Evolutionary conservation across 2,113 vertebrate species (phyloP).

Genomic region (Ivindomyrus marchei): DNA sequence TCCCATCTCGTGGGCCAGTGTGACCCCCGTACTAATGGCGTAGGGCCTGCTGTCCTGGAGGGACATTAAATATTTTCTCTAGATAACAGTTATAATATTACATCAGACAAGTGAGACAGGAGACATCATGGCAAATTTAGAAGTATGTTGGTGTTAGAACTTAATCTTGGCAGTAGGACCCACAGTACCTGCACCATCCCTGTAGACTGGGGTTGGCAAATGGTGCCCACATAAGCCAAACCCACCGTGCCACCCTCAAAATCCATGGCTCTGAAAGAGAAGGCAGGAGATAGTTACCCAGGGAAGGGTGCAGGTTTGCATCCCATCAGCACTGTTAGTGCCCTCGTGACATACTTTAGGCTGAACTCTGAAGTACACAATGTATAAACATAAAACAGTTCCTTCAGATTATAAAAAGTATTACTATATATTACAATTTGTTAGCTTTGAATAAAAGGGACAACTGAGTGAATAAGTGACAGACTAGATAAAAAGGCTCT

Average conservation of each 20-base stretch:
- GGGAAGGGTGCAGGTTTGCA: background rate
- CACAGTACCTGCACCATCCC: conserved; percentile 17
- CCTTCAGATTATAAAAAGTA: background rate
- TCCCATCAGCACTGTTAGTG: background rate
- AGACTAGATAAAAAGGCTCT: background rate
- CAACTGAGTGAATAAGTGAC: background rate
- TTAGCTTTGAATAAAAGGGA: background rate
- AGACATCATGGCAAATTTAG: background rate
- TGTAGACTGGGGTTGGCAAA: background rate
- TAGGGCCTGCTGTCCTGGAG: background rate
- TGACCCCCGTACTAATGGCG: conserved; percentile 42
- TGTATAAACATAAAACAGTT: background rate
- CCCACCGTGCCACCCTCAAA: background rate
- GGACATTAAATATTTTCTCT: background rate
- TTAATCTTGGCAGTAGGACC: background rate
- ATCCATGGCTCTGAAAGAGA: conserved; percentile 12
- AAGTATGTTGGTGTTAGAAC: background rate
- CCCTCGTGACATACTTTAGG: background rate
- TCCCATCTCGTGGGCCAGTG: conserved; percentile 70
- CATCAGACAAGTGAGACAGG: background rate
- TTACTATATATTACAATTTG: background rate
- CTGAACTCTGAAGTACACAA: background rate
- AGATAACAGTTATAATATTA: background rate
- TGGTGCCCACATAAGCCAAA: background rate
- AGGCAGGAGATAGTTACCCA: background rate